phyloP scores from a whole-genome alignment of 2,113 vertebrate genomes.

The Benitochromis conjunctus region DNA sequence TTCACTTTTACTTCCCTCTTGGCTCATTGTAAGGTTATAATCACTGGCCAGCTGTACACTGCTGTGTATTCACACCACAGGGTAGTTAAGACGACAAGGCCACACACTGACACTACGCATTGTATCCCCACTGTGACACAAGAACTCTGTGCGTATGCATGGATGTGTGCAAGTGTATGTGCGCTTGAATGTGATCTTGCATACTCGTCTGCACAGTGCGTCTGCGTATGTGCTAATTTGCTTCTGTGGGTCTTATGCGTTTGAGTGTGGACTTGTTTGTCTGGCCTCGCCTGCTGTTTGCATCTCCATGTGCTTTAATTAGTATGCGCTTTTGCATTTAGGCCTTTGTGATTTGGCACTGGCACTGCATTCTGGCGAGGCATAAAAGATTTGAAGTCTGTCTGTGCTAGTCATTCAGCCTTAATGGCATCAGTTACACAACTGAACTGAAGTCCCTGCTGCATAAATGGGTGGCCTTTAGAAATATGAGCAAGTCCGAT shows the following conservation, averaged over 20 bases:
- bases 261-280: conserved; percentile 45
- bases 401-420: conserved; percentile 60
- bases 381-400: conserved; percentile 64
- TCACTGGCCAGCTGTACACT: conserved; percentile 65
- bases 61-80: conserved; percentile 63
- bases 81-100: conserved; percentile 64
- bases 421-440: conserved; percentile 69
- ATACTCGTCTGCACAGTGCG: neutral
- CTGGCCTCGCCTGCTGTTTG: conserved; percentile 64
- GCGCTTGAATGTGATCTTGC: conserved; percentile 4
- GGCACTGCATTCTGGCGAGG: conserved; percentile 59
- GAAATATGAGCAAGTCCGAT: conserved; percentile 64
- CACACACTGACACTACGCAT: conserved; percentile 61
- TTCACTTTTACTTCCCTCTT: conserved; percentile 47
- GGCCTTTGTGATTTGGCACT: conserved; percentile 69
- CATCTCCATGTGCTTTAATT: conserved; percentile 63
- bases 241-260: conserved; percentile 33
- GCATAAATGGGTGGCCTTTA: conserved; percentile 65
- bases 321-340: conserved; percentile 66
- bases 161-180: neutral
- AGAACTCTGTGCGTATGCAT: neutral
- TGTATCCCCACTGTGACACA: conserved; percentile 49
- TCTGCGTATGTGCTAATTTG: conserved; percentile 34
- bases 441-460: conserved; percentile 51
- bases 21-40: conserved; percentile 60